Base-by-base conservation (phyloP, 2,888 invertebrate species). In the Drosophila siamana region DNA sequence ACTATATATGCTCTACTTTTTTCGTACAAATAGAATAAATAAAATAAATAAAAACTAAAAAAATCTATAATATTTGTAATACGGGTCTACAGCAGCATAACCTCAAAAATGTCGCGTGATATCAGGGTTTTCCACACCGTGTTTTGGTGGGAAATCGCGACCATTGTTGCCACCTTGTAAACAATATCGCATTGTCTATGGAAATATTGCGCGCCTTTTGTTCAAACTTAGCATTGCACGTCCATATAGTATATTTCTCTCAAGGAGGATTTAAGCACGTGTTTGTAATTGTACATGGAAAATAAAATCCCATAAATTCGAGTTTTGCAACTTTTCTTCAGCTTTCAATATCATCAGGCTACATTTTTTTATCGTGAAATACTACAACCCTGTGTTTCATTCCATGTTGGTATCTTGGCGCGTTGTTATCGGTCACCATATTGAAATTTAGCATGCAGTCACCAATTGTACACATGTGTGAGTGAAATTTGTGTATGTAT, bases 371-470 rank as follows among this genome's bases (percentile, higher is more conserved):
- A 47, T 54, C 6, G 13, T 8, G 33, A n/a, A 22, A 9, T 55
- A 51, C 81, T 55, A 51, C 81, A 84, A 69, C 81, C 56, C 83
- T 83, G 86, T 54, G 77, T 88, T 82, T 36, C 70, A 85, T 78
- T 84, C 72, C 82, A 51, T n/a, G 26, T 15, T 36, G 48, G 13
- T 44, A 47, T 51, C 59, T 64, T 64, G 57, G 61, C 62, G 44
- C 16, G 19, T 6, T 64, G 74, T 74, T 78, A 77, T 77, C 76
- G 76, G 70, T 33, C 78, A 55, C 76, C 79, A 78, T 78, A 52
- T 78, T 77, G 79, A 64, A 78, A 77, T 62, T 67, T 26, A 64
- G 63, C 60, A 73, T 57, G 22, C 62, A 62, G 28, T 65, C 52
- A 51, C 55, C 66, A 64, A 64, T 64, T 74, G 60, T 26, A 44